Conservation (phyloP, 2,888 invertebrate species). For the Sphaeridia pumilis region DNA sequence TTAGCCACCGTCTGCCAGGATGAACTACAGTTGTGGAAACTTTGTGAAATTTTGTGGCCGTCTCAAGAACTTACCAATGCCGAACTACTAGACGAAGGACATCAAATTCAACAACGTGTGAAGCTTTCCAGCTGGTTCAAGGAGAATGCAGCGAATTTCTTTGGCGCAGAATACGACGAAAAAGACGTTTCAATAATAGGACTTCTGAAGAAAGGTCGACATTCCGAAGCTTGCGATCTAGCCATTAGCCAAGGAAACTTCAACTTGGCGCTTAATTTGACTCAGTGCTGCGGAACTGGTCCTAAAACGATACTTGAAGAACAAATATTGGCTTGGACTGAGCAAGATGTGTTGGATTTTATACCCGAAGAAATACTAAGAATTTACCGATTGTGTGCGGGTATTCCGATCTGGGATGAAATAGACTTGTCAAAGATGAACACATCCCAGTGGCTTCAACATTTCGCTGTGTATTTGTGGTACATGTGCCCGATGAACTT, state of each 20-base stretch:
- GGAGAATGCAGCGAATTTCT: constrained; percentile 21
- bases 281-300: constrained; percentile 10
- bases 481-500: constrained; percentile 40
- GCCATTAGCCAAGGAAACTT: constrained; percentile 23
- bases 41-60: constrained; percentile 69
- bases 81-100: constrained; percentile 17
- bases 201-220: constrained; percentile 25
- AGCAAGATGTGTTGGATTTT: constrained; percentile 17
- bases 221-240: constrained; percentile 22
- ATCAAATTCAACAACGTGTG: constrained; percentile 20
- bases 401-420: constrained; percentile 14
- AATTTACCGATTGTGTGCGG: constrained; percentile 24
- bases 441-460: constrained; percentile 63
- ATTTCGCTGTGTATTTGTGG: constrained; percentile 69
- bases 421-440: constrained; percentile 22
- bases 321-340: constrained; percentile 19
- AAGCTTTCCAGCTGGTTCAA: constrained; percentile 25
- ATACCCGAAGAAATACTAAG: constrained; percentile 19
- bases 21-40: constrained; percentile 48
- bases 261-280: constrained; percentile 20
- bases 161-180: constrained; percentile 18
- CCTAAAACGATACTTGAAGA: constrained; percentile 8
- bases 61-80: constrained; percentile 6
- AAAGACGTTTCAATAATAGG: constrained; percentile 20
- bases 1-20: constrained; percentile 6